Base-by-base conservation (phyloP, 2,113 vertebrate genomes). In the Phylloscopus trochiloides region DNA sequence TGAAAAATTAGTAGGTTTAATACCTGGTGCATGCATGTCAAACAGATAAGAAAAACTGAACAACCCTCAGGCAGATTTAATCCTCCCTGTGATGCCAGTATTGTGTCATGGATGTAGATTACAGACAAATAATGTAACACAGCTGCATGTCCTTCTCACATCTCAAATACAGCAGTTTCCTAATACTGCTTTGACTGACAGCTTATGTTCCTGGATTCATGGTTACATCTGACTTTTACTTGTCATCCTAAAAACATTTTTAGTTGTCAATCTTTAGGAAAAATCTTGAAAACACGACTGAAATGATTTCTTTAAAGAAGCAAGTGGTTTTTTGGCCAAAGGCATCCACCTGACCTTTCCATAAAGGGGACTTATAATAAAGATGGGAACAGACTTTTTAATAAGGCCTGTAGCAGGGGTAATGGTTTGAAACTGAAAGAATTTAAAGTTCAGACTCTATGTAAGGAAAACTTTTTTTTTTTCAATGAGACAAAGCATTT, bases 351-450 rank as follows among this genome's bases (percentile, higher is more conserved):
- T 7, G 4, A 4, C 9, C 32, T 67, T 71, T 58, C 48, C 4
- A 0, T 40, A 62, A 67, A n/a, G 7, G 11, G 6, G 8, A 1
- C 10, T 68, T 68, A 12, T 14, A 55, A 58, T 47, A 66, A 57
- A 31, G 21, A 31, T 45, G 16, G 18, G 7, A 4, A 51, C 17
- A 43, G 48, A 47, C 4, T 57, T 77, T 63, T 42, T 34, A 47
- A 6, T 6, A 58, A 10, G 13, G 5, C 6, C 11, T 61, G 7
- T 63, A 42, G 21, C 0, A 11, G 6, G 5, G 1, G 1, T 50
- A 67, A 58, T 36, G 12, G 16, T 58, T 84, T 77, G 45, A 51
- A 92, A 45, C 3, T 28, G n/a, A 61, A 83, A 34, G 14, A 66
- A 5, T 8, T 21, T 13, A 43, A 24, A 38, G 4, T 48, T 75